These are phyloP conservation scores for Vanessa atalanta DNA, from an alignment of 1,140 invertebrate species.

Conservation along the genomic window DNA sequence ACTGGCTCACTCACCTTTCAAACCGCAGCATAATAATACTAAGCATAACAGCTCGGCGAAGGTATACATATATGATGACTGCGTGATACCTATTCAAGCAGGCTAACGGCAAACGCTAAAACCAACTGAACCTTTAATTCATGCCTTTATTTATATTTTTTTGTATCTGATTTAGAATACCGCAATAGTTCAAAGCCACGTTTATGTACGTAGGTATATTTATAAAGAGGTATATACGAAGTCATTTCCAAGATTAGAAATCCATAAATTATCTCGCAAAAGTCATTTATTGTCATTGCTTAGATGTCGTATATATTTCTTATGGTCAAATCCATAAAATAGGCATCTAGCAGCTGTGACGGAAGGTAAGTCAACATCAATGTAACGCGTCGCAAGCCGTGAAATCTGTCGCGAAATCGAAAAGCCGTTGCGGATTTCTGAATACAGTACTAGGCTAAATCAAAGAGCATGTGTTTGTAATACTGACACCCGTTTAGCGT, in stretches of 20 bases:
- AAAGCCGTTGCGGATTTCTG: slow-evolving; percentile 68
- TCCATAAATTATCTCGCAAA: slow-evolving; percentile 12
- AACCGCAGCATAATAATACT: too few species aligned
- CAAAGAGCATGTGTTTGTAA: slow-evolving; percentile 78
- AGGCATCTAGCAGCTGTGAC: slow-evolving; percentile 76
- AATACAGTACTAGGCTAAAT: slow-evolving; percentile 62
- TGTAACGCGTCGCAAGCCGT: slow-evolving; percentile 73
- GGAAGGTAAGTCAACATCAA: slow-evolving; percentile 80
- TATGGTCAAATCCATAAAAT: slow-evolving; percentile 44
- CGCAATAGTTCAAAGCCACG: too few species aligned
- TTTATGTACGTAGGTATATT: neutral
- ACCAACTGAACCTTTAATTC: too few species aligned
- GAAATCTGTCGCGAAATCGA: slow-evolving; percentile 76
- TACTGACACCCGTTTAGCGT: slow-evolving; percentile 75
- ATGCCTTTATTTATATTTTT: too few species aligned
- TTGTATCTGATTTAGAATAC: too few species aligned
- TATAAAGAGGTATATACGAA: neutral
- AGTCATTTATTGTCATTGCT: slow-evolving; percentile 19
- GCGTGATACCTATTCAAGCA: too few species aligned
- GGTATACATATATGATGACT: too few species aligned
- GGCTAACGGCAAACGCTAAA: too few species aligned
- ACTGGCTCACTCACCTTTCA: too few species aligned
- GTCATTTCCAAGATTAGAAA: neutral
- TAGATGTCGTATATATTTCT: slow-evolving; percentile 16
- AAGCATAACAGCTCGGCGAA: too few species aligned